A percentile compares a stretch with the other conserved stretches of the same genome.
Conservation (phyloP, 2,888 invertebrate species). For the Rhingia rostrata region DNA sequence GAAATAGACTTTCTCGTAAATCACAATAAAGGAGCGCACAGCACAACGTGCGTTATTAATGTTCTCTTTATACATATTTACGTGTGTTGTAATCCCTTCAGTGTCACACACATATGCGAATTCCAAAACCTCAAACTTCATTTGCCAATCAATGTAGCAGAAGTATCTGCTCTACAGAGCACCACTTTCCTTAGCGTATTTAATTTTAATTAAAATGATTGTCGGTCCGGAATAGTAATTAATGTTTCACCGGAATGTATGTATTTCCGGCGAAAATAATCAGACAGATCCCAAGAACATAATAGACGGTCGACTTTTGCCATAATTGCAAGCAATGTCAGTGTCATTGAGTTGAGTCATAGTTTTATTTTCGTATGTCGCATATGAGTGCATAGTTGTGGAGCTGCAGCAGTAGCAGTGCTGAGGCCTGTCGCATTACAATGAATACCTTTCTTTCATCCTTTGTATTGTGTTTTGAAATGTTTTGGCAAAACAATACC, state of each 20-base stretch:
- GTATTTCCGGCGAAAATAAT: constrained; percentile 67
- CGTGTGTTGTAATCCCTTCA: constrained; percentile 24
- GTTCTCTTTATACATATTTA: neutral
- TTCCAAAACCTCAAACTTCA: constrained; percentile 2
- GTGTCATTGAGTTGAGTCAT: constrained; percentile 61
- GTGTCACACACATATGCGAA: constrained; percentile 18
- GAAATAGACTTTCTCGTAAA: constrained; percentile 37
- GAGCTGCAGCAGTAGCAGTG: constrained; percentile 8
- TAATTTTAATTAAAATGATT: constrained; percentile 68
- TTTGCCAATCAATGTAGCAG: constrained; percentile 19
- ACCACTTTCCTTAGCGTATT: constrained; percentile 53
- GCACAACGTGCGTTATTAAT: constrained; percentile 17
- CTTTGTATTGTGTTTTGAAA: neutral
- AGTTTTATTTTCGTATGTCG: constrained; percentile 53
- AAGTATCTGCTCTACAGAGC: constrained; percentile 15
- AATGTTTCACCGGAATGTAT: constrained; percentile 64
- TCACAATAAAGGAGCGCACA: constrained; percentile 3
- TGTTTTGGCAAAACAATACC: neutral
- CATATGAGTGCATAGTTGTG: neutral
- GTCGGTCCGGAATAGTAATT: constrained; percentile 70
- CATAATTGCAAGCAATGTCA: constrained; percentile 38
- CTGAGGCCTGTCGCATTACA: constrained; percentile 7
- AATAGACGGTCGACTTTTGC: constrained; percentile 34
- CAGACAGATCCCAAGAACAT: constrained; percentile 21
- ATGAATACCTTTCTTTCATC: neutral